These are phyloP conservation scores for Archaeoteleia sp. DNA, from an alignment of 2,888 invertebrate species.

Conservation along the genomic window DNA sequence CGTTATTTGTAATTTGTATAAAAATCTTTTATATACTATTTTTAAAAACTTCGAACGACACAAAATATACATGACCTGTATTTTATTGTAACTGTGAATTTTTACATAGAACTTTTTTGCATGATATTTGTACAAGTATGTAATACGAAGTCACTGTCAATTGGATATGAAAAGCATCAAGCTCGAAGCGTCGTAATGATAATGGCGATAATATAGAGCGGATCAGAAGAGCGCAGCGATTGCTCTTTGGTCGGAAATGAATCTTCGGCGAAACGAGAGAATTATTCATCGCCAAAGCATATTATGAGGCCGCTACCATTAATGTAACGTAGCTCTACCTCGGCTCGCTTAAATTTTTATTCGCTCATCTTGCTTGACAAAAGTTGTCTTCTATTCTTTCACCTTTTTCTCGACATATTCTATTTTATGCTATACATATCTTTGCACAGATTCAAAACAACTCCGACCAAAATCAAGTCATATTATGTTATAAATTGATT, in stretches of 20 bases:
- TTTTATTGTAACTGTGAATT: no score
- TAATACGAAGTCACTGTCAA: constrained; percentile 6
- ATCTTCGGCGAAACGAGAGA: constrained; percentile 48
- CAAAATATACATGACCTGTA: no score
- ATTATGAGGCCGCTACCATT: constrained; percentile 44
- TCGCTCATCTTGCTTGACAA: constrained; percentile 27
- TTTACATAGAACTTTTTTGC: no score
- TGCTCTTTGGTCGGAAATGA: constrained; percentile 45
- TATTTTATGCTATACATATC: no score
- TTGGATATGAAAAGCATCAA: constrained; percentile 44
- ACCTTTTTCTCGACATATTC: no score
- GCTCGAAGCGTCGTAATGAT: constrained; percentile 40
- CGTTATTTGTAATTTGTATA: no score
- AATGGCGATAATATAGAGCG: constrained; percentile 46
- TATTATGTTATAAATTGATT: no score
- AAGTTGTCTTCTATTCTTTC: no score
- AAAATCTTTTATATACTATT: no score
- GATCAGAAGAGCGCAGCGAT: constrained; percentile 39
- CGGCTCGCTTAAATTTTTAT: constrained; percentile 42
- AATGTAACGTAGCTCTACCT: constrained; percentile 37
- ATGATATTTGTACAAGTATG: constrained; percentile 23
- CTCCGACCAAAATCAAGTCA: no score
- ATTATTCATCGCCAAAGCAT: constrained; percentile 49
- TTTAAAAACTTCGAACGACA: no score
- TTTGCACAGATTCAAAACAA: no score